phyloP scores from a whole-genome alignment of 2,797 vertebrate genomes.

The Clamator glandarius region DNA sequence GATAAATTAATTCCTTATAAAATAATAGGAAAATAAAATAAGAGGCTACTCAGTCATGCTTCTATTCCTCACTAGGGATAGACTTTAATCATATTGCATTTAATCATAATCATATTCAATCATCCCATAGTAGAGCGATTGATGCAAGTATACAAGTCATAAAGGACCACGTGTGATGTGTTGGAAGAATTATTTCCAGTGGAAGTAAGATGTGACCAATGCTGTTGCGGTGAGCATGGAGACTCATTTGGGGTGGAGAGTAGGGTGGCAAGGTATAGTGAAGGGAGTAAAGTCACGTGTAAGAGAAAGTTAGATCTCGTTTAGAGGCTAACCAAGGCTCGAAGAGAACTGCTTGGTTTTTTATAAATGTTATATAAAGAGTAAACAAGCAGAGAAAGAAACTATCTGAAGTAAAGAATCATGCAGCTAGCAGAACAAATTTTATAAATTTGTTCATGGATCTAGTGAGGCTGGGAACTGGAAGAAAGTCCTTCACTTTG shows the following conservation, averaged over 20 bases:
- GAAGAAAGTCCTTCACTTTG: neutral
- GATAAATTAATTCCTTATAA: neutral
- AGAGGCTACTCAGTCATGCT: neutral
- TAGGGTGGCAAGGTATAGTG: neutral
- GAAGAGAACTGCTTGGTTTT: neutral
- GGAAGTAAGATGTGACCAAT: neutral
- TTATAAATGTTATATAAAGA: neutral
- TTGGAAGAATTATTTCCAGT: neutral
- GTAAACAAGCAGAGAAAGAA: neutral
- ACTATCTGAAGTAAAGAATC: neutral
- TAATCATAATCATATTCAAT: neutral
- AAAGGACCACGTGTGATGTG: neutral
- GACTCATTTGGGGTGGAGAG: neutral
- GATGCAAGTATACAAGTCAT: neutral
- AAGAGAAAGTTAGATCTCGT: neutral
- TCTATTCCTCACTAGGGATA: neutral
- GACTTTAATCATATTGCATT: neutral
- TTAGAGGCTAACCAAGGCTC: neutral
- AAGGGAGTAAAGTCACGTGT: neutral
- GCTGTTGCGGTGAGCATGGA: neutral
- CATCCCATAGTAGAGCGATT: accelerated
- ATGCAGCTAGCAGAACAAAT: neutral
- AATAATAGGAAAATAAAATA: neutral
- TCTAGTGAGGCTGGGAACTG: neutral
- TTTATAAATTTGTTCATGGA: neutral